A percentile compares a stretch with the other conserved stretches of the same genome.
These are phyloP conservation scores for Drosophila repletoides DNA, from an alignment of 1,140 invertebrate genomes.

Conservation along the genomic window DNA sequence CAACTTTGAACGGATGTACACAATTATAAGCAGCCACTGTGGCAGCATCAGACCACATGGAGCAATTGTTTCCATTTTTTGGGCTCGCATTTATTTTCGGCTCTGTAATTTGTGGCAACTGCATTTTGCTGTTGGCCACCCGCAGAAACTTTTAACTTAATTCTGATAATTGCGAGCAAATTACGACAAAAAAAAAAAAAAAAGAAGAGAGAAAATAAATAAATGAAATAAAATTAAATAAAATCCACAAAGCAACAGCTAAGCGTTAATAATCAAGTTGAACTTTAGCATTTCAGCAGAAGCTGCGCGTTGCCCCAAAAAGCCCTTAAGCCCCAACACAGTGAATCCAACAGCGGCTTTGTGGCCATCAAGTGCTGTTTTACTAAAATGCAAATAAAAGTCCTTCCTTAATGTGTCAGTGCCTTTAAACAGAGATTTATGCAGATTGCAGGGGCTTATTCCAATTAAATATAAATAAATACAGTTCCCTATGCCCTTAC, in stretches of 20 bases:
- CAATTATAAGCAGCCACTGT: conserved; percentile 39
- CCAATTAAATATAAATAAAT: conserved; percentile 14
- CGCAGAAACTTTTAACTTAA: conserved; percentile 66
- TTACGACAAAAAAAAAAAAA: conserved; percentile 11
- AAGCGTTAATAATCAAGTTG: conserved; percentile 10
- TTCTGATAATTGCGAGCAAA: conserved; percentile 58
- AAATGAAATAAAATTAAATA: conserved; percentile 1
- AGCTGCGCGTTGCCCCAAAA: background rate
- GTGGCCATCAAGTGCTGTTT: background rate
- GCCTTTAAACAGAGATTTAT: conserved; percentile 23
- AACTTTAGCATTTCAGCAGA: conserved; percentile 31
- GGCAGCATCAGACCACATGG: conserved; percentile 9
- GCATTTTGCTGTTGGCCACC: conserved; percentile 41
- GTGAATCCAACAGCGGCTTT: background rate
- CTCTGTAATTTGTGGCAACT: conserved; percentile 58
- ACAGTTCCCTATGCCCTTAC: no score
- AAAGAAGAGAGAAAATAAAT: conserved; percentile 1
- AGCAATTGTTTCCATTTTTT: conserved; percentile 29
- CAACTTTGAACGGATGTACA: conserved; percentile 41
- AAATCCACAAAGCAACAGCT: conserved; percentile 2
- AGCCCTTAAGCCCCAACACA: background rate
- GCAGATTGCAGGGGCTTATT: background rate
- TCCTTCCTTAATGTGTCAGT: conserved; percentile 35
- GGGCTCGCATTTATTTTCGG: conserved; percentile 52
- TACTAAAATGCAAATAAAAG: conserved; percentile 54